phyloP scores from a whole-genome alignment of 2,113 vertebrate genomes.

The Podocnemis expansa region DNA sequence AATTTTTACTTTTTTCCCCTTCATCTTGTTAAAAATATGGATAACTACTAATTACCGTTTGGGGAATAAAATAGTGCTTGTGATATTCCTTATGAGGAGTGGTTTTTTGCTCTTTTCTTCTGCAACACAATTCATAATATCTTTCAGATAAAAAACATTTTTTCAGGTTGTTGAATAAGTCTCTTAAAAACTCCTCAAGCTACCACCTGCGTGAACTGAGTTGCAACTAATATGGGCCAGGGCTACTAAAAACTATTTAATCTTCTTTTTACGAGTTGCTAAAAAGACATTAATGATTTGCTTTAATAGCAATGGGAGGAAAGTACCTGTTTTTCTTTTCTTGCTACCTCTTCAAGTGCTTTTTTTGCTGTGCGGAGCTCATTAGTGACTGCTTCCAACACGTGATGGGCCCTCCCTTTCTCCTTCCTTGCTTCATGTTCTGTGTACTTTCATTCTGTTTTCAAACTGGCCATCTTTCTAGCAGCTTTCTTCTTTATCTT shows the following conservation, averaged over 20 bases:
- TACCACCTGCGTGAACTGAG: slow-evolving; percentile 14
- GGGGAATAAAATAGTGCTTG: slow-evolving; percentile 1
- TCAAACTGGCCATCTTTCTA: slow-evolving; percentile 63
- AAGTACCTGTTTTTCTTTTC: slow-evolving; percentile 54
- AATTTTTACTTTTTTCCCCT: background rate
- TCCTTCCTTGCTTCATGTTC: slow-evolving; percentile 39
- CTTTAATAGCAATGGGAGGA: slow-evolving; percentile 35
- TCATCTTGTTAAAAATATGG: background rate
- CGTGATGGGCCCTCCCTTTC: background rate
- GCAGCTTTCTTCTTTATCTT: slow-evolving; percentile 51
- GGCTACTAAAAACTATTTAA: slow-evolving; percentile 50
- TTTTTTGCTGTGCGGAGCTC: slow-evolving; percentile 49
- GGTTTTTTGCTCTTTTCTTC: slow-evolving; percentile 15
- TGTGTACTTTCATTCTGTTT: slow-evolving; percentile 39
- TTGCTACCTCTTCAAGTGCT: slow-evolving; percentile 54
- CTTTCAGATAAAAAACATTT: slow-evolving; percentile 49
- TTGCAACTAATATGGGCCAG: slow-evolving; percentile 31
- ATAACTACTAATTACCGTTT: slow-evolving; percentile 30
- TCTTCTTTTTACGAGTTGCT: slow-evolving; percentile 53
- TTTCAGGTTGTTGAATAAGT: slow-evolving; percentile 37
- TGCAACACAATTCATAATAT: background rate
- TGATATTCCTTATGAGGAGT: slow-evolving; percentile 17
- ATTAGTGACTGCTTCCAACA: slow-evolving; percentile 30
- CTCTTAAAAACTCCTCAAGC: slow-evolving; percentile 65
- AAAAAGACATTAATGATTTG: slow-evolving; percentile 61